These are phyloP conservation scores for Drosophila albomicans DNA, from an alignment of 1,140 invertebrate species.

Conservation along the genomic window DNA sequence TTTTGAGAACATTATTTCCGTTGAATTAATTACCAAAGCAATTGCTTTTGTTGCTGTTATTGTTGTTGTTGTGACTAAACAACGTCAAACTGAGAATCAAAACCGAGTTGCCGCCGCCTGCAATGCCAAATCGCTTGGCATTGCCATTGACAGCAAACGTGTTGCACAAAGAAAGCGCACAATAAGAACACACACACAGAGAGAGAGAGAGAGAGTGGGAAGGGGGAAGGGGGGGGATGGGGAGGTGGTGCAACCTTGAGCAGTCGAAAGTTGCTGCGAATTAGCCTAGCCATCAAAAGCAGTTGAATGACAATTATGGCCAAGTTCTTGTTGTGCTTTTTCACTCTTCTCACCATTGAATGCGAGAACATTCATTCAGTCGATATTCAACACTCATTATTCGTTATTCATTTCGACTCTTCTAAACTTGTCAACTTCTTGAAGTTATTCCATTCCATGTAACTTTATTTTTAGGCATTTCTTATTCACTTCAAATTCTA, in stretches of 20 bases:
- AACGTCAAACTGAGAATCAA: constrained; percentile 30
- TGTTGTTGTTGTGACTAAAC: constrained; percentile 27
- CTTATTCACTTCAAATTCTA: no score
- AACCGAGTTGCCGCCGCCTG: constrained; percentile 36
- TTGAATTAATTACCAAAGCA: constrained; percentile 67
- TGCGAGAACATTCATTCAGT: neutral
- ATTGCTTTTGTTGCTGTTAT: neutral
- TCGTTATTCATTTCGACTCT: neutral
- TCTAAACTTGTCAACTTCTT: no score
- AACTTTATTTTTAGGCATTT: no score
- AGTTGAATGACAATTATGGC: constrained; percentile 26
- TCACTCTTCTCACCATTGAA: constrained; percentile 3
- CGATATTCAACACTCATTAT: neutral
- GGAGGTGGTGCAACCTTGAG: constrained; percentile 18
- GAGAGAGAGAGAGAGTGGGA: neutral
- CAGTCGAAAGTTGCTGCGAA: constrained; percentile 41
- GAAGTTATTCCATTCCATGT: no score
- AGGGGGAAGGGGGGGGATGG: neutral
- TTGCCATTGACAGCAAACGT: constrained; percentile 52
- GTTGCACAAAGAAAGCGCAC: constrained; percentile 49
- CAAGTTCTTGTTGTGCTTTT: constrained; percentile 20
- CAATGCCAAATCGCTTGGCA: constrained; percentile 48
- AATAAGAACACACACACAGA: neutral
- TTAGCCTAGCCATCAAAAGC: constrained; percentile 33
- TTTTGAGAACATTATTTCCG: constrained; percentile 69